Base-by-base conservation (phyloP, 2,888 invertebrate species). In the Polyommatus icarus region DNA sequence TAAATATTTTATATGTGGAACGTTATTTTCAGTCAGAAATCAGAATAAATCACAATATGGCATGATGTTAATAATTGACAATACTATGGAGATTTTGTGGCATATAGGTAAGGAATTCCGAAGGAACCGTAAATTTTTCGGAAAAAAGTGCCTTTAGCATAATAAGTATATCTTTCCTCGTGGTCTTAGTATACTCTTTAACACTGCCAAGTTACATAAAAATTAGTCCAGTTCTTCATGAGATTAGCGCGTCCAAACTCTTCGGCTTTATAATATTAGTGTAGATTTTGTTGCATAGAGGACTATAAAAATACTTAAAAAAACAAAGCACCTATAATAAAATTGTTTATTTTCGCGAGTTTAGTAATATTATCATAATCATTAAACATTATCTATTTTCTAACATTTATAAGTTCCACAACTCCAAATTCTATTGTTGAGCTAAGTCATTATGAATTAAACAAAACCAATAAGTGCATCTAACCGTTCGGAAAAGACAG, bases 311-410 rank as follows among this genome's bases (percentile, higher is more conserved):
- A 0, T 12, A 67, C 29, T 29, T 29, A 67, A 32, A 15, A 29
- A 67, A 67, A 67, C 67, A 67, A 15, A 67, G 5, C 15, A 67
- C 29, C 29, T 67, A 67, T 32, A 29, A 29, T 29, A 29, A 67
- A 67, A 67, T 29, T 18, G 67, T 67, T 67, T 67, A 67, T 67
- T 67, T 67, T 32, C 67, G 67, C 67, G 7, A 32, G 29, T 67
- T 67, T 67, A 67, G 29, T 67, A 29, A 18, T 67, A 32, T 67
- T 12, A 29, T 67, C 32, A 67, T 67, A 20, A 67, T 67, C 29
- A 29, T 67, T 32, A 32, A 67, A 32, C 67, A 67, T 67, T 29
- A 67, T 29, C 67, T 67, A 67, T 67, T 67, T 29, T 29, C 67
- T 67, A 67, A 32, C 67, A 32, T 29, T 67, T 29, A 67, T 67